Evolutionary conservation across 2,888 invertebrate genomes (phyloP), one percentile per base, ranked within the genome.

Genomic region (Ceramica pisi): DNA sequence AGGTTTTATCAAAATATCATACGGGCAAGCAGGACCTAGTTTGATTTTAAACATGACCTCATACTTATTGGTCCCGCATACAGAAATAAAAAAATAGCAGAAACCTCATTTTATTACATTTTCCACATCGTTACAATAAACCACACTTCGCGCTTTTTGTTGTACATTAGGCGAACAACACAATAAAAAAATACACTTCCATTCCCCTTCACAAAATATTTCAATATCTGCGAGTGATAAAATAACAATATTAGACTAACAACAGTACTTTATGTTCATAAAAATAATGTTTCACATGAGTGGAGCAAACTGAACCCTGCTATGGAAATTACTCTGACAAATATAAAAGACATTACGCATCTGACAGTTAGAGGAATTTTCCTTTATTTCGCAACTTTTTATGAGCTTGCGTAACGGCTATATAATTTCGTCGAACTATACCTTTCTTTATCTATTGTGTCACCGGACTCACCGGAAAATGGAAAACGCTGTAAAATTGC

Each of bases 311-410:
- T 23, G 12, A 53, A 44, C 71, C 59, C 59, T 65, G 41, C 38
- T 19, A 55, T 38, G n/a, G 50, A 57, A 51, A 75, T 62, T 69
- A 31, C 69, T 41, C 64, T 56, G 67, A 78, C 62, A 80, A 80
- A 78, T 71, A 59, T 73, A 71, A 63, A 72, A 60, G 31, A 51
- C 44, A 60, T 76, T 71, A 76, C 53, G 59, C 26, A 51, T 59
- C 46, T 53, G 64, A 72, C 59, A 55, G 48, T 55, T 60, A 53
- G 67, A 23, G 60, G 61, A 68, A 57, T 69, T 59, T 64, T 41
- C 51, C 57, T 62, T 64, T 74, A 71, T 67, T 74, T 69, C 46
- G 10, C 61, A 51, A 51, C 38, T 21, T 50, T 76, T 79, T 66
- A 67, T 64, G 56, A 35, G 51, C 48, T 51, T 35, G 51, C 44